phyloP scores from a whole-genome alignment of 2,797 vertebrate species.

The Aphelocoma californica region DNA sequence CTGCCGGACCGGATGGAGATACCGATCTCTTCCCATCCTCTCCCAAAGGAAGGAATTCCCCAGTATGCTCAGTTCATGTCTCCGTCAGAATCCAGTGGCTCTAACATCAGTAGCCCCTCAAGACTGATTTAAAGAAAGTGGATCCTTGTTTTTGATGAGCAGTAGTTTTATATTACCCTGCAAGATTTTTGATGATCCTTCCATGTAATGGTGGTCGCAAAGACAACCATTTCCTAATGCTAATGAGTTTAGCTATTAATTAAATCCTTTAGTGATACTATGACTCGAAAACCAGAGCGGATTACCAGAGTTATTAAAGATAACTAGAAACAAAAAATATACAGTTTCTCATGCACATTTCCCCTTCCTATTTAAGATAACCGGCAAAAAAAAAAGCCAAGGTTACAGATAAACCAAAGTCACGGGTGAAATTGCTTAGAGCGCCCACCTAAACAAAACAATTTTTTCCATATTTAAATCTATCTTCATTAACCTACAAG shows the following conservation, averaged over 20 bases:
- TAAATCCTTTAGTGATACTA: not conserved
- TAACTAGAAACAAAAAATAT: not conserved
- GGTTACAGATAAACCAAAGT: not conserved
- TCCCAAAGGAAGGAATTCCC: not conserved
- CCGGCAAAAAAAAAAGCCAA: not conserved
- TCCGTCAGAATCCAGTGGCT: not conserved
- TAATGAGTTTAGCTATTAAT: not conserved
- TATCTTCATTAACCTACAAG: not conserved
- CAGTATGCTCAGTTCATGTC: fast-evolving
- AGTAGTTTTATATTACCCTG: not conserved
- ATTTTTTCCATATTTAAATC: not conserved
- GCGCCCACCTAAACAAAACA: not conserved
- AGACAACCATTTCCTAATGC: not conserved
- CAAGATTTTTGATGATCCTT: not conserved
- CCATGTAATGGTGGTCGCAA: not conserved
- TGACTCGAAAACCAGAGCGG: not conserved
- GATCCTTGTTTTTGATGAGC: not conserved
- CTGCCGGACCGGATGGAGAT: fast-evolving
- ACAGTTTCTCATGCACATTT: not conserved
- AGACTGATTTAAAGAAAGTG: not conserved
- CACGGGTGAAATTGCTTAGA: not conserved
- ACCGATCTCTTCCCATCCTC: not conserved
- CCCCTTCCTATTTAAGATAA: not conserved
- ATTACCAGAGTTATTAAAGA: not conserved
- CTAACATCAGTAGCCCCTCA: not conserved